Percentiles rank a stretch among this genome's conserved stretches.
phyloP scores from a whole-genome alignment of 2,113 vertebrate species.

The Alectura lathami region DNA sequence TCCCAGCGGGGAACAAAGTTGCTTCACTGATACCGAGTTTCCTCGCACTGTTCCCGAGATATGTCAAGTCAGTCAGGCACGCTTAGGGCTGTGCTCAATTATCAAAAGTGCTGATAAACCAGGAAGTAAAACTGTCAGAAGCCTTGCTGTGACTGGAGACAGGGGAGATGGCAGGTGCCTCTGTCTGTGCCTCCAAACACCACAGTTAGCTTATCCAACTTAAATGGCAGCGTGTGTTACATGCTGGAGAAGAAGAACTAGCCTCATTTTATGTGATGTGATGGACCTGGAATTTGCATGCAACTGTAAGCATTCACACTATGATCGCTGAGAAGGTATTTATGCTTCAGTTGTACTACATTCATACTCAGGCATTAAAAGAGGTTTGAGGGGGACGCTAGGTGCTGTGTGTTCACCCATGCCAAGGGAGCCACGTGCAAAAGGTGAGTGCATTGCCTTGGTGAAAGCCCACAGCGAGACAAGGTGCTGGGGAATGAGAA shows the following conservation, averaged over 20 bases:
- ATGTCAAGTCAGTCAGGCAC: neutral
- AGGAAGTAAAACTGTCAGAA: neutral
- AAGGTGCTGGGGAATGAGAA: neutral
- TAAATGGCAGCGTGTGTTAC: neutral
- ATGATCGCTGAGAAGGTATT: neutral
- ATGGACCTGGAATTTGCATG: too few species aligned
- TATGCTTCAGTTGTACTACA: neutral
- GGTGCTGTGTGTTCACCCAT: neutral
- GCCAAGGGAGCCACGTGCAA: neutral
- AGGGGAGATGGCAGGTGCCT: neutral
- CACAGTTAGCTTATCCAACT: rapidly evolving
- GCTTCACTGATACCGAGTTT: neutral
- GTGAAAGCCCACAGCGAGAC: neutral
- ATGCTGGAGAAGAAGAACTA: neutral
- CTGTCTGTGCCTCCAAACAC: neutral
- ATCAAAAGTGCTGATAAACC: neutral
- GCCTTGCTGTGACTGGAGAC: neutral
- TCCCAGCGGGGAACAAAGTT: neutral
- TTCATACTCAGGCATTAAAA: neutral
- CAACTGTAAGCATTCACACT: too few species aligned
- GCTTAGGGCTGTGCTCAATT: neutral
- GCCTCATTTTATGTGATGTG: too few species aligned
- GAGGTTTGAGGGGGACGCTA: neutral
- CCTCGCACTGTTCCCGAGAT: neutral
- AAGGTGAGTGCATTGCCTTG: neutral